Conservation (phyloP, 2,888 invertebrate species). For the Campoletis raptor region DNA sequence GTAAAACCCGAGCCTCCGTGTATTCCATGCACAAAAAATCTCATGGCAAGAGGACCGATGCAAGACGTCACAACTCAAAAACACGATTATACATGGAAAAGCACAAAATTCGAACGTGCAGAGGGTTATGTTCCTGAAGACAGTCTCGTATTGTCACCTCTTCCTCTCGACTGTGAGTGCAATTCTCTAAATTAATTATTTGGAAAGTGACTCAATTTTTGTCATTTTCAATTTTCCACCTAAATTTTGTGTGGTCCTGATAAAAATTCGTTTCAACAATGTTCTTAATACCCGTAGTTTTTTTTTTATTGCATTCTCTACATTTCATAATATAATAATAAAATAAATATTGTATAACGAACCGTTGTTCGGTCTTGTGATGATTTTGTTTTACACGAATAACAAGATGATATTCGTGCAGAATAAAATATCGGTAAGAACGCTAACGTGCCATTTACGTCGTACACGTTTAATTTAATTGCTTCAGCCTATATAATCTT, state of each 20-base stretch:
- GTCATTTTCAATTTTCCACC: no score
- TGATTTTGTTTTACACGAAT: background rate
- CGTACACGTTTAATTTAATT: slow-evolving; percentile 25
- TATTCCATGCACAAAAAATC: slow-evolving; percentile 75
- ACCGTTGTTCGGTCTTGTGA: background rate
- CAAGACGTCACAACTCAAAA: slow-evolving; percentile 91
- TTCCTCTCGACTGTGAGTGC: slow-evolving; percentile 75
- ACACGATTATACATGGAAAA: slow-evolving; percentile 88
- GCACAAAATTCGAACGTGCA: slow-evolving; percentile 1
- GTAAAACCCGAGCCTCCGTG: slow-evolving; percentile 75
- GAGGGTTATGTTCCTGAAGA: slow-evolving; percentile 67
- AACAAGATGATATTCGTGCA: slow-evolving; percentile 3
- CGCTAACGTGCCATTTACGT: slow-evolving; percentile 21
- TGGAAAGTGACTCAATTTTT: background rate
- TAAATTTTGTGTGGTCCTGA: no score
- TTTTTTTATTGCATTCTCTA: background rate
- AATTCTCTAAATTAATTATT: background rate
- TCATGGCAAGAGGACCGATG: slow-evolving; percentile 87
- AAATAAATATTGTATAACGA: slow-evolving; percentile 27
- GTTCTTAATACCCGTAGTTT: background rate
- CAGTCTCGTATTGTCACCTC: slow-evolving; percentile 71
- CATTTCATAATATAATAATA: slow-evolving; percentile 46
- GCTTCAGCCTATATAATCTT: slow-evolving; percentile 12
- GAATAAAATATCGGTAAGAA: slow-evolving; percentile 33
- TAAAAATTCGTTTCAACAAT: background rate